These are phyloP conservation scores for Synanthedon andrenaeformis DNA, from an alignment of 2,888 invertebrate genomes.

Conservation along the genomic window DNA sequence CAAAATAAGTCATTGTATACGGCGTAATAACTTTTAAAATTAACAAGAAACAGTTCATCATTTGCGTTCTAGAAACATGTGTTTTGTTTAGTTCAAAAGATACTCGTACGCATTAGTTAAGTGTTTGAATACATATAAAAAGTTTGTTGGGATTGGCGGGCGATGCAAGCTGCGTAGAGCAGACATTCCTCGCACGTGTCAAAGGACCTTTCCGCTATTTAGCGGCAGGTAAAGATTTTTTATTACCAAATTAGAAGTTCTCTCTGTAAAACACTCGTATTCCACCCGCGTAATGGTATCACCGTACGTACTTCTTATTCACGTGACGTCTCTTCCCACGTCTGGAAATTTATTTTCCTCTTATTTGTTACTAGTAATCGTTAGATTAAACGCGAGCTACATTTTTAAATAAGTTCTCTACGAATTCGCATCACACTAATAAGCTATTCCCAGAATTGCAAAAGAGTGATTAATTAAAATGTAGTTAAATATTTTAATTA, in stretches of 20 bases:
- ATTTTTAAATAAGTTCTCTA: background rate
- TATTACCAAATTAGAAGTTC: constrained; percentile 35
- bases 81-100: constrained; percentile 13
- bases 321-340: constrained; percentile 28
- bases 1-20: too few species aligned
- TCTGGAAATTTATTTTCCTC: constrained; percentile 5
- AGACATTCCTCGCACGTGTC: constrained; percentile 50
- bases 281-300: constrained; percentile 33
- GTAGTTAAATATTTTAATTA: too few species aligned
- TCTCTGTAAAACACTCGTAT: constrained; percentile 31
- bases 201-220: constrained; percentile 59
- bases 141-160: constrained; percentile 6
- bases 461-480: too few species aligned
- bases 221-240: constrained; percentile 62
- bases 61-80: constrained; percentile 10
- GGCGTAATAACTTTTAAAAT: too few species aligned
- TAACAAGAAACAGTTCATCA: background rate
- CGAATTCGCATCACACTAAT: too few species aligned
- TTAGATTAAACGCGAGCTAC: background rate
- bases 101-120: constrained; percentile 8
- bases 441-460: too few species aligned
- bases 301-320: constrained; percentile 28
- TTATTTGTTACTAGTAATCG: background rate
- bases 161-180: constrained; percentile 37
- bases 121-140: constrained; percentile 14